Evolutionary conservation across 1,140 invertebrate species (phyloP).

Genomic region (Tetragonula clypearis): DNA sequence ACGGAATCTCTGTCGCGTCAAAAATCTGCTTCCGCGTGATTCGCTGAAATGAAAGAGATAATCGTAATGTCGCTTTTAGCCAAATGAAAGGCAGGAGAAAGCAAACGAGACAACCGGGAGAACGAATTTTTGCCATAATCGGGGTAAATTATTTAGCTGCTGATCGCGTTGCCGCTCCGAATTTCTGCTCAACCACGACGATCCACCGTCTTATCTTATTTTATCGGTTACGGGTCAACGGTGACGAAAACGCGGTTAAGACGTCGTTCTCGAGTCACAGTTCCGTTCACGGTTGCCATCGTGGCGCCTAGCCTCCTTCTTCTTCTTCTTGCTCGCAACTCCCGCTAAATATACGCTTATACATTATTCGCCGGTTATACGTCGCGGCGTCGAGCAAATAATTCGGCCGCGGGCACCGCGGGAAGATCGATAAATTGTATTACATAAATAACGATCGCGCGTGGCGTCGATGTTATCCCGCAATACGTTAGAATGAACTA

Average conservation of each 20-base stretch:
- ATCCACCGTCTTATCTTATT: too few relatives aligned
- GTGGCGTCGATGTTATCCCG: conserved; percentile 37
- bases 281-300: neutral
- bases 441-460: conserved; percentile 39
- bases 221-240: neutral
- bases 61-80: too few relatives aligned
- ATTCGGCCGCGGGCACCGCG: conserved; percentile 7
- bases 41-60: too few relatives aligned
- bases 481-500: conserved; percentile 45
- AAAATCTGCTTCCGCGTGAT: too few relatives aligned
- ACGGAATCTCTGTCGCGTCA: too few relatives aligned
- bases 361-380: conserved; percentile 25
- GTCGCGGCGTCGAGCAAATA: conserved; percentile 29
- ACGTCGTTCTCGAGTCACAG: neutral
- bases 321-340: neutral
- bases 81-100: too few relatives aligned
- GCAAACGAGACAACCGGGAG: neutral
- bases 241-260: neutral
- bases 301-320: neutral
- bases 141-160: conserved; percentile 49
- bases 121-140: neutral
- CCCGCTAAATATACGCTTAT: conserved; percentile 14
- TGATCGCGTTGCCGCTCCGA: conserved; percentile 13
- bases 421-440: conserved; percentile 42
- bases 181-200: neutral